Evolutionary conservation across 2,797 vertebrate genomes (phyloP), one percentile per base, ranked within the genome.

Genomic region (Nasua narica): DNA sequence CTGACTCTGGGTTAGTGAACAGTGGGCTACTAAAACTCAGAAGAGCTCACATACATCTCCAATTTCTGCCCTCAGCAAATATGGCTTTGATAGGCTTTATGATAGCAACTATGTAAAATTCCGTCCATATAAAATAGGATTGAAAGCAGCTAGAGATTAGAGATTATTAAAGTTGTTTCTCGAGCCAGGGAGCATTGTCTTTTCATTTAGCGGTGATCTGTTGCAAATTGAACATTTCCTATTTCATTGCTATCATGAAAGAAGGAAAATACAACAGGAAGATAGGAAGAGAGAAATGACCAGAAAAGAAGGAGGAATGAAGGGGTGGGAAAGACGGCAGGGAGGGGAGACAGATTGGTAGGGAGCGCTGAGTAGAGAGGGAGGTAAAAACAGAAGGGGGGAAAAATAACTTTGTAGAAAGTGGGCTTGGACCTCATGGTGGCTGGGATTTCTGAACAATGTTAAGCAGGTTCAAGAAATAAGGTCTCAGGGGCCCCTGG

Each of bases 1-100:
- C n/a, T 25, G 3, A 40, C 43, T 89, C n/a, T 89, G 92, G 62
- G 35, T 90, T 82, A 87, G 32, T 82, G 82, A 35, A 43, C 46
- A 78, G 96, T 82, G 93, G 46, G 70, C 77, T 95, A 93, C 97
- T 97, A 95, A 92, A 79, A 43, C 43, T 4, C 40, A 43, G 15
- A n/a, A 69, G 18, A 25, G 54, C 0, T 60, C 15, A 65, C 13
- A 3, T 23, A 40, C 1, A 2, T 40, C 79, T 95, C 54, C 69
- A 32, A 77, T 90, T 81, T 85, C 82, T 76, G 43, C 62, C 60
- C 91, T 78, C 29, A 35, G 81, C 77, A 86, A 82, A 85, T 87
- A 65, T 37, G n/a, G 77, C 70, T 95, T 94, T 72, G 54, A 90
- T 83, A 43, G 87, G 69, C 40, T 81, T 95, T 76, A 72, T 62